Evolutionary conservation across 2,888 invertebrate species (phyloP).

Genomic region (Exephanes ischioxanthus): DNA sequence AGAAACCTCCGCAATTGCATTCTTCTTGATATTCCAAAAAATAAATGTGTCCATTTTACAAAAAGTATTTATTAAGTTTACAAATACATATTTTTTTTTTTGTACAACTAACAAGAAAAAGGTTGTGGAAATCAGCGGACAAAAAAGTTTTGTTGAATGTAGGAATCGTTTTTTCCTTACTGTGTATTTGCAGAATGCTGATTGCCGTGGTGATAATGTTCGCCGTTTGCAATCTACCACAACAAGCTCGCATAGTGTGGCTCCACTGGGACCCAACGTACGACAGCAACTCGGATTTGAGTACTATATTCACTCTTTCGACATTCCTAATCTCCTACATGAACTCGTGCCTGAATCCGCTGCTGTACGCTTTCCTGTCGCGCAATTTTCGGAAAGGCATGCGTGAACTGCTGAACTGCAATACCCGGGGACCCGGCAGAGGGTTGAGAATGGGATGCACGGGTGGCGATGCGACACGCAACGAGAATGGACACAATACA

Average conservation of each 20-base stretch:
- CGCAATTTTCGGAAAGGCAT: constrained; percentile 94
- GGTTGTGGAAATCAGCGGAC: too few species aligned
- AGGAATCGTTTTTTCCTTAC: too few species aligned
- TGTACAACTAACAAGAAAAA: too few species aligned
- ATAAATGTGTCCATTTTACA: too few species aligned
- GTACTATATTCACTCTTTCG: constrained; percentile 92
- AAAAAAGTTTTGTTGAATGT: too few species aligned
- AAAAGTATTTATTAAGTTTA: too few species aligned
- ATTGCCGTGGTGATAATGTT: constrained; percentile 95
- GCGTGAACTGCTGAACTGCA: constrained; percentile 91
- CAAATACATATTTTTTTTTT: too few species aligned
- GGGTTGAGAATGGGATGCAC: constrained; percentile 76
- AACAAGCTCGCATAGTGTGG: constrained; percentile 95
- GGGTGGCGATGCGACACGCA: constrained; percentile 71
- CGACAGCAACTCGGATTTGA: constrained; percentile 86
- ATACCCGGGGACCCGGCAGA: constrained; percentile 78
- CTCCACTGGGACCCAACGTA: constrained; percentile 89
- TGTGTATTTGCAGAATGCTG: constrained; percentile 88
- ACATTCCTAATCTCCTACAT: constrained; percentile 95
- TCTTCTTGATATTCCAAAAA: too few species aligned
- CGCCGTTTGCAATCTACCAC: constrained; percentile 95
- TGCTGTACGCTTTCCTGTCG: constrained; percentile 95
- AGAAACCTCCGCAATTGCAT: too few species aligned
- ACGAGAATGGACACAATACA: constrained; percentile 73
- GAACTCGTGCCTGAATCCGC: constrained; percentile 96